Evolutionary conservation across 1,140 invertebrate genomes (phyloP).

Genomic region (Piezodorus guildinii): DNA sequence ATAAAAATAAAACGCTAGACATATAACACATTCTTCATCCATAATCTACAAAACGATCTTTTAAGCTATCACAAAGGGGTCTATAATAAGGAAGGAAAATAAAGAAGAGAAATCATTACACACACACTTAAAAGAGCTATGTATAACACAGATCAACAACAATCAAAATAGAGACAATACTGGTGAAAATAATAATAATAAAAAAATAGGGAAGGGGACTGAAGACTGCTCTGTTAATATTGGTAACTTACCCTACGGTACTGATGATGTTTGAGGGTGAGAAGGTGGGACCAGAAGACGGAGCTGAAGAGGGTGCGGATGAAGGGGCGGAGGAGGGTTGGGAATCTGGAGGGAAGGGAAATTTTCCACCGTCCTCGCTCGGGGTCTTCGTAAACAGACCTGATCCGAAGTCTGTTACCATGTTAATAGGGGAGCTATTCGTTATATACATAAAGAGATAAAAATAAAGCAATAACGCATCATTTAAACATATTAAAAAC

Average conservation of each 20-base stretch:
- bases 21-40: no score
- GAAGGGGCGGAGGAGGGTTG: conserved; percentile 22
- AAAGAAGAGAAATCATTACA: no score
- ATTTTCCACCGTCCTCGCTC: conserved; percentile 60
- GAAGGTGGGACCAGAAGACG: conserved; percentile 25
- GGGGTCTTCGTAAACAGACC: conserved; percentile 69
- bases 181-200: background rate
- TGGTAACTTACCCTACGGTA: conserved; percentile 30
- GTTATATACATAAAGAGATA: background rate
- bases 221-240: conserved; percentile 12
- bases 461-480: conserved; percentile 20
- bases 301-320: conserved; percentile 25
- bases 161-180: no score
- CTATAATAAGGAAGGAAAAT: no score
- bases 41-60: no score
- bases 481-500: background rate
- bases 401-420: conserved; percentile 75
- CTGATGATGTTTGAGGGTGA: conserved; percentile 31
- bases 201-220: background rate
- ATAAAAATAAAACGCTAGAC: no score
- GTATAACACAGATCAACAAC: no score
- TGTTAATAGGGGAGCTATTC: conserved; percentile 71
- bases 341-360: conserved; percentile 35
- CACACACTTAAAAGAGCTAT: no score
- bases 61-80: no score